Evolutionary conservation across 2,113 vertebrate species (phyloP).

Genomic region (Pachypanchax playfairii): DNA sequence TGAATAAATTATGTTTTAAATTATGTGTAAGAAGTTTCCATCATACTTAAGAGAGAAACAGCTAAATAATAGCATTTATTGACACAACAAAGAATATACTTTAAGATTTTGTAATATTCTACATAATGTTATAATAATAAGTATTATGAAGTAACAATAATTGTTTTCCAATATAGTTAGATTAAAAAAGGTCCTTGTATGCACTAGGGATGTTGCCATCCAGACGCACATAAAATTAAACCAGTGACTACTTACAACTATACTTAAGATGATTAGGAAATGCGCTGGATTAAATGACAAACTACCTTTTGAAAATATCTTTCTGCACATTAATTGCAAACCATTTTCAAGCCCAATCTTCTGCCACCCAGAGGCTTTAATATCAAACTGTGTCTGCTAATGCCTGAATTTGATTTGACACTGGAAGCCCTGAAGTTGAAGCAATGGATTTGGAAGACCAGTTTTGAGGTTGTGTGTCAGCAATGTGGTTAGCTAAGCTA

Average conservation of each 20-base stretch:
- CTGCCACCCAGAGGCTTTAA: slow-evolving; percentile 42
- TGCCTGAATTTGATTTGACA: slow-evolving; percentile 48
- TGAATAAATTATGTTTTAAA: no score
- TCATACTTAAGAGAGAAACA: no score
- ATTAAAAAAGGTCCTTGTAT: neutral
- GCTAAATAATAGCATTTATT: no score
- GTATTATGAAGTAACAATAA: neutral
- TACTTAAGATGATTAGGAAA: slow-evolving; percentile 25
- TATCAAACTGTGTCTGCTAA: slow-evolving; percentile 45
- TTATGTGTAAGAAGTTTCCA: no score
- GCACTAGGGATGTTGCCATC: neutral
- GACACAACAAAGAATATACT: no score
- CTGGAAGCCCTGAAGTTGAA: slow-evolving; percentile 57
- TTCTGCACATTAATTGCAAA: slow-evolving; percentile 41
- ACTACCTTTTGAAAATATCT: slow-evolving; percentile 29
- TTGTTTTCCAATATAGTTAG: neutral
- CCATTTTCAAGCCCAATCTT: slow-evolving; percentile 34
- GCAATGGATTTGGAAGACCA: slow-evolving; percentile 44
- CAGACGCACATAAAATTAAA: slow-evolving; percentile 20
- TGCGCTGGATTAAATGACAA: slow-evolving; percentile 40
- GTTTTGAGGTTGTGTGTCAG: slow-evolving; percentile 62
- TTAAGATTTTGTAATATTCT: no score
- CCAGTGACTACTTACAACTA: slow-evolving; percentile 3
- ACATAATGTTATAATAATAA: no score
- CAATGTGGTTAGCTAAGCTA: slow-evolving; percentile 63